Percentiles rank a stretch among this genome's conserved stretches.
Evolutionary conservation across 2,797 vertebrate species (phyloP).

Genomic region (Babyrousa celebensis): DNA sequence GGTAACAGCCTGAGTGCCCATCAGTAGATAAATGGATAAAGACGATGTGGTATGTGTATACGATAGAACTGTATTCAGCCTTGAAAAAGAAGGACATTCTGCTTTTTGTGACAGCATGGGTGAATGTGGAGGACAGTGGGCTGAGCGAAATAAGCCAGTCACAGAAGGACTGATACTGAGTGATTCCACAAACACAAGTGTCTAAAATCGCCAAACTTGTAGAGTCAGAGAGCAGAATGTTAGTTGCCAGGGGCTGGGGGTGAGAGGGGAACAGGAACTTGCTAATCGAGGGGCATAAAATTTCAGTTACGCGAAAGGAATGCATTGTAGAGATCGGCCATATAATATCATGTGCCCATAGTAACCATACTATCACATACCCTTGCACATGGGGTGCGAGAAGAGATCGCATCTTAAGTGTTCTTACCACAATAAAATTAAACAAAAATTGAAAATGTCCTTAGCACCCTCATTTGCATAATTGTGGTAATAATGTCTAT

Average conservation of each 20-base stretch:
- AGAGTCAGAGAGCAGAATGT: not conserved
- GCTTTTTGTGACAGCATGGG: not conserved
- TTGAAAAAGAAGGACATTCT: not conserved
- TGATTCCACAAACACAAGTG: not conserved
- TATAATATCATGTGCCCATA: not conserved
- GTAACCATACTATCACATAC: not conserved
- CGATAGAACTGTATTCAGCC: not conserved
- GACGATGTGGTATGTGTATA: accelerated
- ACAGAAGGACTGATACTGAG: not conserved
- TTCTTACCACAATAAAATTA: not conserved
- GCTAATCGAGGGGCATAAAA: not conserved
- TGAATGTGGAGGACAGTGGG: not conserved
- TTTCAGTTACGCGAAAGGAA: not conserved
- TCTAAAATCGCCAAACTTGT: not conserved
- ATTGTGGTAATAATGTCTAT: not conserved
- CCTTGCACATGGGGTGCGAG: not conserved
- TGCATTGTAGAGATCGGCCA: not conserved
- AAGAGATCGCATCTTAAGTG: not conserved
- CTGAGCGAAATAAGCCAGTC: not conserved
- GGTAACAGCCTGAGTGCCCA: accelerated
- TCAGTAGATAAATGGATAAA: accelerated
- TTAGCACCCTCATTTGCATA: not conserved
- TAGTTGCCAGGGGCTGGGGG: not conserved
- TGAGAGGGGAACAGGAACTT: not conserved
- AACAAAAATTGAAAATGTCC: not conserved